A percentile compares a stretch with the other conserved stretches of the same genome.
Evolutionary conservation across 2,888 invertebrate genomes (phyloP).

Genomic region (Sisyra nigra): DNA sequence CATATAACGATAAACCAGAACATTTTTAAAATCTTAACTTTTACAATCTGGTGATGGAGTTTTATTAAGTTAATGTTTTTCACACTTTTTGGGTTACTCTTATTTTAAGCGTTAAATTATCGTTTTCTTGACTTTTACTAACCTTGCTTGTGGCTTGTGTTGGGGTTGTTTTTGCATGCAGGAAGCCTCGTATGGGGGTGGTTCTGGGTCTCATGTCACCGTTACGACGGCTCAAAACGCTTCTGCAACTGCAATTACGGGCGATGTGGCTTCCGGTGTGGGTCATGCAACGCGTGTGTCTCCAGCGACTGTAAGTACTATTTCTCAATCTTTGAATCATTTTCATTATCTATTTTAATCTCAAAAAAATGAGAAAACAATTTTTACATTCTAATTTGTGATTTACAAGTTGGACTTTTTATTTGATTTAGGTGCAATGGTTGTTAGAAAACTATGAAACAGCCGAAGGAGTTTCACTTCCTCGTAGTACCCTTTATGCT

Average conservation of each 20-base stretch:
- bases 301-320: slow-evolving; percentile 74
- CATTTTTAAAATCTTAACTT: too few relatives aligned
- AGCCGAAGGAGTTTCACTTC: slow-evolving; percentile 61
- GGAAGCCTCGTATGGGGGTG: slow-evolving; percentile 23
- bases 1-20: too few relatives aligned
- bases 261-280: slow-evolving; percentile 38
- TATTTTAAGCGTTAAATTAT: too few relatives aligned
- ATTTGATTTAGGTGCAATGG: slow-evolving; percentile 65
- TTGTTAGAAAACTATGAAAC: slow-evolving; percentile 96
- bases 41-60: too few relatives aligned
- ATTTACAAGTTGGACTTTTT: too few relatives aligned
- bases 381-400: too few relatives aligned
- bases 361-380: too few relatives aligned
- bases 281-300: slow-evolving; percentile 71
- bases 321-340: slow-evolving; percentile 15
- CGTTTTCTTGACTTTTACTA: slow-evolving; percentile 1
- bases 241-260: slow-evolving; percentile 24
- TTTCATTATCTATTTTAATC: too few relatives aligned
- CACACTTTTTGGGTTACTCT: too few relatives aligned
- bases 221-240: slow-evolving; percentile 21
- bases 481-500: slow-evolving; percentile 89
- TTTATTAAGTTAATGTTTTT: too few relatives aligned
- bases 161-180: slow-evolving; percentile 19
- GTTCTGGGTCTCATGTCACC: slow-evolving; percentile 29
- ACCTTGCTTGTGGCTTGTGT: slow-evolving; percentile 8